Conservation (phyloP, 2,113 vertebrate genomes). For the Rhabdomys dilectus region DNA sequence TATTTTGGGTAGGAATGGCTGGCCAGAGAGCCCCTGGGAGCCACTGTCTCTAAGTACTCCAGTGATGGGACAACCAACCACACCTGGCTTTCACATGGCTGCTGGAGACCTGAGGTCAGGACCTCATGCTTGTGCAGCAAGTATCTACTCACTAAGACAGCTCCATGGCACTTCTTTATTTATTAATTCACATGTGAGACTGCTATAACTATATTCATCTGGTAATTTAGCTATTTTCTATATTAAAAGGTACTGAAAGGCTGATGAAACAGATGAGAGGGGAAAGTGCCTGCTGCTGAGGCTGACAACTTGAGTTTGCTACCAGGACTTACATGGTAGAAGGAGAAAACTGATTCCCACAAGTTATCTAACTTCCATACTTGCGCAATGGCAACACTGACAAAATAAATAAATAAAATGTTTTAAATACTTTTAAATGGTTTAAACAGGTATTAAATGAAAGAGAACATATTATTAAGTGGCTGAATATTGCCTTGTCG, state of each 20-base stretch:
- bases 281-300: not conserved
- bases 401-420: not conserved
- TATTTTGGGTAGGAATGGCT: not conserved
- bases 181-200: not conserved
- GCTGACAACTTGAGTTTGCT: not conserved
- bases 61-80: not conserved
- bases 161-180: not conserved
- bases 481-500: too few species aligned
- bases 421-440: not conserved
- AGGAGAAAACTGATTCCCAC: not conserved
- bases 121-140: not conserved
- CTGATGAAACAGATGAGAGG: not conserved
- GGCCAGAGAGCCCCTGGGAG: not conserved
- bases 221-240: not conserved
- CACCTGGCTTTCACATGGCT: not conserved
- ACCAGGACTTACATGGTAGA: not conserved
- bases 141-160: not conserved
- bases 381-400: not conserved
- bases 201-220: not conserved
- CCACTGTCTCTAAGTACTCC: not conserved
- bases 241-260: not conserved
- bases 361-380: not conserved
- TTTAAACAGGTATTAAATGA: not conserved
- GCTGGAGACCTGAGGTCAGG: not conserved
- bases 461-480: not conserved